A percentile compares a stretch with the other conserved stretches of the same genome.
Conservation (phyloP, 2,113 vertebrate species). For the Hemiprocne comata region DNA sequence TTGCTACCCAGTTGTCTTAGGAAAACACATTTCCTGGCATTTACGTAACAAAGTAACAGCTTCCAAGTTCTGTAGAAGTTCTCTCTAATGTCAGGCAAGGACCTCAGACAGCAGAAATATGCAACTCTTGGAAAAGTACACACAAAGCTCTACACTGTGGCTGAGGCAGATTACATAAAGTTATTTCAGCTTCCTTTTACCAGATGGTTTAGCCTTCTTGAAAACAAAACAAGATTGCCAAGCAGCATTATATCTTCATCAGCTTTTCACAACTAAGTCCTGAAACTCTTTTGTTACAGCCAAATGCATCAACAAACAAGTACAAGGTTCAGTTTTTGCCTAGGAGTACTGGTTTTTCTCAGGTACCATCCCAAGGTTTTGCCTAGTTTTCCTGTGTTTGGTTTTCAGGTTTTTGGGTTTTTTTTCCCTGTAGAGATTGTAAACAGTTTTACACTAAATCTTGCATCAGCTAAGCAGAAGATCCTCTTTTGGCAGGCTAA, state of each 20-base stretch:
- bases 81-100: not conserved
- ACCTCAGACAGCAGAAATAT: not conserved
- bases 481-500: not conserved
- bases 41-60: not conserved
- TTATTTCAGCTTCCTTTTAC: not conserved
- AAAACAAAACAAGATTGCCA: constrained; percentile 16
- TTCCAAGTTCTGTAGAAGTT: not conserved
- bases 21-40: not conserved
- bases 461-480: not conserved
- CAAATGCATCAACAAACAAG: not conserved
- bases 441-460: not conserved
- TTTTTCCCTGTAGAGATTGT: not conserved
- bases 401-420: not conserved
- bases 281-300: not conserved
- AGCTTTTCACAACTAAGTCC: not conserved
- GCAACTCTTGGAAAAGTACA: not conserved
- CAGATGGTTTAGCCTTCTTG: not conserved
- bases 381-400: not conserved
- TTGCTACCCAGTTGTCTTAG: not conserved
- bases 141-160: not conserved
- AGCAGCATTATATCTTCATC: not conserved
- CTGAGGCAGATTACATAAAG: not conserved
- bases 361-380: not conserved
- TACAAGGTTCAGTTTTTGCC: not conserved
- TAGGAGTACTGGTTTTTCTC: not conserved